Evolutionary conservation across 2,797 vertebrate genomes (phyloP).

Genomic region (Aphelocoma californica): DNA sequence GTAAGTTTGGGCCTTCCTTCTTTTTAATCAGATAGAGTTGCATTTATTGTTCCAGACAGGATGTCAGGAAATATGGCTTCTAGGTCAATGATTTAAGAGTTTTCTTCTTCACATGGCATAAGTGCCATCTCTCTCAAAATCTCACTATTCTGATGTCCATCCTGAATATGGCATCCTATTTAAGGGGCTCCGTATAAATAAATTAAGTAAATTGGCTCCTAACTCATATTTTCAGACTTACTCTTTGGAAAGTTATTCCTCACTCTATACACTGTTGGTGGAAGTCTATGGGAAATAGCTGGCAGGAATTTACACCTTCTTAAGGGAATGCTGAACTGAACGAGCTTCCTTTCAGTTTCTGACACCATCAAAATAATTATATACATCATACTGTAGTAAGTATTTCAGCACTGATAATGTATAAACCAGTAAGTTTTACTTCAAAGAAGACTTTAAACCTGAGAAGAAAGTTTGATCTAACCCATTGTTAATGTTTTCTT

Average conservation of each 20-base stretch:
- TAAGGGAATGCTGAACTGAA: background rate
- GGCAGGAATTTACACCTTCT: background rate
- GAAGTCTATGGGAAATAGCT: background rate
- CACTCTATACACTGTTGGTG: background rate
- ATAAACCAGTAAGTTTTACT: background rate
- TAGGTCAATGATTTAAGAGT: background rate
- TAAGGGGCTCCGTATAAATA: background rate
- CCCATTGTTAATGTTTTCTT: background rate
- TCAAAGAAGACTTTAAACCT: background rate
- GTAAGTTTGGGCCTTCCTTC: background rate
- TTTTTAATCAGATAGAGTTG: background rate
- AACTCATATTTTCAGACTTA: background rate
- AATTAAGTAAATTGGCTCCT: background rate
- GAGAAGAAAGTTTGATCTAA: background rate
- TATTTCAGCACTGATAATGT: background rate
- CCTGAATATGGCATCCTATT: background rate
- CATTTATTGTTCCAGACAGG: background rate
- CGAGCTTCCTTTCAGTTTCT: background rate
- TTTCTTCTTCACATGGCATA: background rate
- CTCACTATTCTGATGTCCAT: background rate
- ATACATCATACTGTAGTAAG: fast-evolving
- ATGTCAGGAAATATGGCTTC: background rate
- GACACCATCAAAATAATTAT: background rate
- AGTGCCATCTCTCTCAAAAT: background rate
- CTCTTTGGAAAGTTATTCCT: background rate